Conservation (phyloP, 2,888 invertebrate species). For the Palloptera scutellata region DNA sequence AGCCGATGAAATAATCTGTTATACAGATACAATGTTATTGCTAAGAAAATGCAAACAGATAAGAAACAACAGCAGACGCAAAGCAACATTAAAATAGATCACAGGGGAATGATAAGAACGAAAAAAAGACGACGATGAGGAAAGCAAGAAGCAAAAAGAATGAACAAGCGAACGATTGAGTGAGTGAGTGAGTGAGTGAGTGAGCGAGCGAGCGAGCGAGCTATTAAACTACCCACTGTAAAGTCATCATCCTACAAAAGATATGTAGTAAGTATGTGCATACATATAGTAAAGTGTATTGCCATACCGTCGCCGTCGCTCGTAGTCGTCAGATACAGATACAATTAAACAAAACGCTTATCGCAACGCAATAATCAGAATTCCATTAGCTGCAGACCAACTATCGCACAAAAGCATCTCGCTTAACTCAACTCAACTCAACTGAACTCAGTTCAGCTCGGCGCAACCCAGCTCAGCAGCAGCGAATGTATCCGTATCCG, state of each 20-base stretch:
- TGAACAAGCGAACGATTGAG: slow-evolving; percentile 3
- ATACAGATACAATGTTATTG: slow-evolving; percentile 43
- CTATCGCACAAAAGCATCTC: slow-evolving; percentile 32
- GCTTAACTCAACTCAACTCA: slow-evolving; percentile 21
- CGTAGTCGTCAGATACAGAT: slow-evolving; percentile 54
- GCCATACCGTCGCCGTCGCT: too few relatives aligned
- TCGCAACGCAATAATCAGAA: slow-evolving; percentile 62
- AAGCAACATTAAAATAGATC: slow-evolving; percentile 30
- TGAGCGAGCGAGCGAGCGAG: neutral
- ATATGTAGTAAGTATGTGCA: too few relatives aligned
- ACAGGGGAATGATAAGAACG: slow-evolving; percentile 21
- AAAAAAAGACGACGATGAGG: neutral
- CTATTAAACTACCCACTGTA: neutral
- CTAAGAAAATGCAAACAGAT: slow-evolving; percentile 53
- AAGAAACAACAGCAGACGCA: slow-evolving; percentile 36
- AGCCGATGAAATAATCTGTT: neutral
- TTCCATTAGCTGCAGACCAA: slow-evolving; percentile 57
- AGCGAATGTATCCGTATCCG: too few relatives aligned
- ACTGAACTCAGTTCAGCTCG: too few relatives aligned
- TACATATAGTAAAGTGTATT: neutral
- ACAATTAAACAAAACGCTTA: slow-evolving; percentile 62
- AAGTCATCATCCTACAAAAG: neutral
- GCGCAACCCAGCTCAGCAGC: too few relatives aligned
- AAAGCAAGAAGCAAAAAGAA: slow-evolving; percentile 5
- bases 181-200: neutral